Evolutionary conservation across 2,888 invertebrate genomes (phyloP), one percentile per base, ranked within the genome.

Genomic region (Kuschelorhynchus macadamiae): DNA sequence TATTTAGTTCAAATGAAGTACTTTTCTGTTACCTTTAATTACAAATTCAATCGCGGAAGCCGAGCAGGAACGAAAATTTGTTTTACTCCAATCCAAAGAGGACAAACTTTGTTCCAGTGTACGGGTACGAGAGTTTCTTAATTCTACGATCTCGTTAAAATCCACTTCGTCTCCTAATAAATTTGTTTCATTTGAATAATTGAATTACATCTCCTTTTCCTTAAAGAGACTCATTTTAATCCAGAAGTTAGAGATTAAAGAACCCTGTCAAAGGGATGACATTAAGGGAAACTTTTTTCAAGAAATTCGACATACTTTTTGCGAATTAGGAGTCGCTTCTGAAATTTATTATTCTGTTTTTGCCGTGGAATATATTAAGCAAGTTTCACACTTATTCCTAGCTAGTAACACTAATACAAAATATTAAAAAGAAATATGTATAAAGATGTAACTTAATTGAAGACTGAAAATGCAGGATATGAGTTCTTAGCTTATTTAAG

Each of bases 171-270:
- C 64, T 60, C 50, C 67, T 71, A 71, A 71, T 71, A 67, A 71
- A 71, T 71, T 71, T 71, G 71, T 71, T 71, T 71, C 71, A 71
- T 71, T 71, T 71, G 66, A 71, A 71, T 71, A 71, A 71, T 71
- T 71, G 67, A 71, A 71, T 71, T 71, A 71, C 67, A 56, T 67
- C 64, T 56, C 56, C 52, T 60, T 57, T 56, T n/a, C n/a, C n/a
- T n/a, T 50, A 64, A 63, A 55, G 59, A 53, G 70, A 60, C 42
- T 39, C 66, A 63, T 71, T 71, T 71, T 67, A 64, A 64, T 67
- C 64, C 56, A 50, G 67, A 61, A 71, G 65, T 70, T 67, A 46
- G 63, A 67, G 66, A 71, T 71, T 71, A 71, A 71, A 71, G 67
- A 52, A 53, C 60, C 60, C 39, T 50, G 59, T 62, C 63, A 66